A percentile compares a stretch with the other conserved stretches of the same genome.
phyloP scores from a whole-genome alignment of 1,140 invertebrate species.

The Meloidogyne floridensis region DNA sequence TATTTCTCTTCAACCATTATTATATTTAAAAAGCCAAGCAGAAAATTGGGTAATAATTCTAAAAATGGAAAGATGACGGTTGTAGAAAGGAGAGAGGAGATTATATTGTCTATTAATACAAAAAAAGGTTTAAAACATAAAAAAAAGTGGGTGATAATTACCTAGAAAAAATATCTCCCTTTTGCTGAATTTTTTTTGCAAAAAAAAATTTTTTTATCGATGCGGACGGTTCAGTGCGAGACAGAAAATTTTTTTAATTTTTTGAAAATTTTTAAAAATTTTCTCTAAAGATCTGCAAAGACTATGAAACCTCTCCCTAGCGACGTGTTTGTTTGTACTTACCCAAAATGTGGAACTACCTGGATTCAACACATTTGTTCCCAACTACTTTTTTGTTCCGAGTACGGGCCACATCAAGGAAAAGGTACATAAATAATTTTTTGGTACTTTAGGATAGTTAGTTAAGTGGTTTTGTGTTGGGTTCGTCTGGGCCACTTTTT shows the following conservation, averaged over 20 bases:
- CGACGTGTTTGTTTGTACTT: constrained; percentile 65
- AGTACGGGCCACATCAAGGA: constrained; percentile 57
- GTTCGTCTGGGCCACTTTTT: background rate
- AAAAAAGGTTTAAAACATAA: background rate
- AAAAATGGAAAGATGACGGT: background rate
- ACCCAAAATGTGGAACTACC: constrained; percentile 65
- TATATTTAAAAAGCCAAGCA: background rate
- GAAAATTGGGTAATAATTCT: background rate
- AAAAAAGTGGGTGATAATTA: background rate
- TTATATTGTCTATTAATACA: background rate
- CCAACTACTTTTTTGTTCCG: constrained; percentile 48
- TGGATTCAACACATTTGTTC: constrained; percentile 67
- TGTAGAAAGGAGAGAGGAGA: background rate
- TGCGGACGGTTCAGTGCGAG: background rate
- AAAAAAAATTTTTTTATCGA: background rate
- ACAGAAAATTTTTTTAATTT: background rate
- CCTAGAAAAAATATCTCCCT: background rate
- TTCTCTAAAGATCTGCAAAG: constrained; percentile 54
- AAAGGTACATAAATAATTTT: constrained; percentile 50
- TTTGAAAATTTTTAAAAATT: background rate
- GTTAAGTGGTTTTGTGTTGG: background rate
- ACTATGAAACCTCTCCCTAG: constrained; percentile 38
- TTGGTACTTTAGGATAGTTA: background rate
- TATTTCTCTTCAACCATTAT: background rate
- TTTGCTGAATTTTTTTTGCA: background rate